Evolutionary conservation across 2,888 invertebrate genomes (phyloP).

Genomic region (Euplagia quadripunctaria): DNA sequence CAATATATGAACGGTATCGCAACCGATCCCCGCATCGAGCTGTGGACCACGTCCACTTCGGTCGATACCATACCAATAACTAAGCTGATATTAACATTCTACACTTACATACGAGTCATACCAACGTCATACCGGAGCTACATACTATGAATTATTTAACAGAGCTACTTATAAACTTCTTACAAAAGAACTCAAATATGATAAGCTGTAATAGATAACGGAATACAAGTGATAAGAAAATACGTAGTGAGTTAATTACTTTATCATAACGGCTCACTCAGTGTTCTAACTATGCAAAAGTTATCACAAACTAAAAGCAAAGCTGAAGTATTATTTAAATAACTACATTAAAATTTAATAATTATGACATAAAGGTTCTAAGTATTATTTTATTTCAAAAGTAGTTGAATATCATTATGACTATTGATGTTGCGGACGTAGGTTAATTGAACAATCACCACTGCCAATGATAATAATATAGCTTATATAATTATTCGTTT

Average conservation of each 20-base stretch:
- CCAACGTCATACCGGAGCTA: constrained; percentile 37
- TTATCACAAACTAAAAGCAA: constrained; percentile 35
- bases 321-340: constrained; percentile 16
- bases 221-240: constrained; percentile 42
- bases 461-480: neutral
- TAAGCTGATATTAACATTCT: constrained; percentile 61
- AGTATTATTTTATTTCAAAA: neutral
- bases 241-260: constrained; percentile 29
- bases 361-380: neutral
- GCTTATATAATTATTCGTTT: too few species aligned
- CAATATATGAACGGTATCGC: constrained; percentile 59
- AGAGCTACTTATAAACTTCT: constrained; percentile 29
- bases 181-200: constrained; percentile 31
- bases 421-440: constrained; percentile 28
- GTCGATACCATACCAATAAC: constrained; percentile 74
- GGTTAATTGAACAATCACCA: constrained; percentile 33
- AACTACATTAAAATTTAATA: neutral
- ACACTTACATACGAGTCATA: constrained; percentile 43
- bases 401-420: neutral
- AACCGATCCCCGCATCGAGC: constrained; percentile 57
- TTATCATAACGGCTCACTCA: constrained; percentile 22
- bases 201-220: constrained; percentile 47
- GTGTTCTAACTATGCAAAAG: constrained; percentile 15
- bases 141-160: constrained; percentile 35
- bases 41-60: constrained; percentile 73